Conservation (phyloP, 2,113 vertebrate genomes). For the Empidonax alnorum region DNA sequence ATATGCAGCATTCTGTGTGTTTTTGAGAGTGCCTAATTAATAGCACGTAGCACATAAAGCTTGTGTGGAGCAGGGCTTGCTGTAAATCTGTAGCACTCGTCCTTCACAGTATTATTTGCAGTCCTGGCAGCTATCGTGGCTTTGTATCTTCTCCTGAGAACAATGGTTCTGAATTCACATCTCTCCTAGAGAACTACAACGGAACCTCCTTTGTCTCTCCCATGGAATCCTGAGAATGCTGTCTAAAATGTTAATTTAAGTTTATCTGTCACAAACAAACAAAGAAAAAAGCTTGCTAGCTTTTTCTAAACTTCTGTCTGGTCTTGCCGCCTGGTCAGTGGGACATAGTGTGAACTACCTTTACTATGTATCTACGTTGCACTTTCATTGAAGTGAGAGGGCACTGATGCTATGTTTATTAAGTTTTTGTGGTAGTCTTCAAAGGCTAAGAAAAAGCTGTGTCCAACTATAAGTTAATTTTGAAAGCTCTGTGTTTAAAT, state of each 20-base stretch:
- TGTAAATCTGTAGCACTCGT: neutral
- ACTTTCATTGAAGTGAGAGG: neutral
- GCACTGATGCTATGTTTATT: neutral
- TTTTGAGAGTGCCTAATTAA: neutral
- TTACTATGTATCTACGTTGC: neutral
- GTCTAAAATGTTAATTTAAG: neutral
- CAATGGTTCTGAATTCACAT: neutral
- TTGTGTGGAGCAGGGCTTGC: neutral
- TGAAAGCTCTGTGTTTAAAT: neutral
- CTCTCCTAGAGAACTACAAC: neutral
- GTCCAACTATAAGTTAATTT: neutral
- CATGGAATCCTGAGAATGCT: constrained; percentile 18
- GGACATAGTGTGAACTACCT: neutral
- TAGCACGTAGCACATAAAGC: neutral
- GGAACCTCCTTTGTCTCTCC: neutral
- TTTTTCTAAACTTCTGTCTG: neutral
- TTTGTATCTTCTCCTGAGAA: constrained; percentile 8
- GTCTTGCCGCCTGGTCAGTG: neutral
- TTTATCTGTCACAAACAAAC: neutral
- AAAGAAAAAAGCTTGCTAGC: neutral
- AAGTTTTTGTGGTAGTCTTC: neutral
- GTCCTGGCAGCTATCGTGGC: neutral
- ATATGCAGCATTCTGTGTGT: neutral
- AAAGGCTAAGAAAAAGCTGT: neutral
- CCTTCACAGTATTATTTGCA: neutral